Base-by-base conservation (phyloP, 1,140 invertebrate species). In the Drosophila tristis region DNA sequence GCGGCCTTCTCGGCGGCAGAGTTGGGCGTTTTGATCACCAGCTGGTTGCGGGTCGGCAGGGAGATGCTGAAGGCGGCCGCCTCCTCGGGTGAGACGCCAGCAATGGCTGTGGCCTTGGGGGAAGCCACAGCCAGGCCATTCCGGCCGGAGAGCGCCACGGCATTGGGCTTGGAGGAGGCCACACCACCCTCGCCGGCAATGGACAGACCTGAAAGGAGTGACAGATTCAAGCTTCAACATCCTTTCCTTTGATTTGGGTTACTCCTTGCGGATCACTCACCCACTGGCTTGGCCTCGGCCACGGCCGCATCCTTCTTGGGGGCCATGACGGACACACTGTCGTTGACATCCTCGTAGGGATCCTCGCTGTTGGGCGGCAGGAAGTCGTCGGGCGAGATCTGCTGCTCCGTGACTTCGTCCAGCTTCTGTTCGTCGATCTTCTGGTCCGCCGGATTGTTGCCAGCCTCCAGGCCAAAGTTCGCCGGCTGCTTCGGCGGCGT, bases 201-300 rank as follows among this genome's bases (percentile, higher is more conserved):
- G 3, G 94, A 94, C 2, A 94, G 81, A 80, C 94, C 94, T 94
- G 1, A 25, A 47, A 6, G 4, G 0, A 31, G 25, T 8, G 5
- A 31, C 9, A 8, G 23, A 5, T n/a, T 43, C n/a, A 16, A 2
- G 20, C 1, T 20, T 20, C 20, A n/a, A n/a, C 20, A 1, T 16
- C 1, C 16, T 0, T 2, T 25, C 11, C 11, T 1, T 2, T 20
- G 23, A n/a, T n/a, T n/a, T n/a, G 4, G 7, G 31, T 11, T n/a
- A 23, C 11, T 31, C n/a, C 3, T 15, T n/a, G 9, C 16, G 3
- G 9, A 3, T 11, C 0, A 66, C 90, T 68, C 26, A 92, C 95
- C 95, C 39, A 95, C 93, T 55, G 95, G 95, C 82, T 95, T 95
- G 2, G 95, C 95, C 91, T 96, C 95, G 53, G 95, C 95, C 43